These are phyloP conservation scores for Chrysolina haemoptera DNA, from an alignment of 2,888 invertebrate genomes.

Conservation along the genomic window DNA sequence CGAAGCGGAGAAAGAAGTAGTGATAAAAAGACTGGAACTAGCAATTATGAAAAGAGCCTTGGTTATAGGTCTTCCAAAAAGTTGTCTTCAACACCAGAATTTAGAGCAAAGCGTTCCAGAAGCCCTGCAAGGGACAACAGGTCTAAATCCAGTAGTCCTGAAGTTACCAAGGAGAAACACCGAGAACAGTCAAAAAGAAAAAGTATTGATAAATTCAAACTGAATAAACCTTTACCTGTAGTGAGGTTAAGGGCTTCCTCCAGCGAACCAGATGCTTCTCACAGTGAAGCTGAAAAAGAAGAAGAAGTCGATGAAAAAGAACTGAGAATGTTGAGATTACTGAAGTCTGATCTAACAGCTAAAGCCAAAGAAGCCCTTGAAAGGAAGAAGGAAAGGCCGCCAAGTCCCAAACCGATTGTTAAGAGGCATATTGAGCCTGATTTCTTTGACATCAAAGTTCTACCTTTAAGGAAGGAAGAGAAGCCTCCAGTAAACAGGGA, in stretches of 20 bases:
- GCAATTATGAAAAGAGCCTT: background rate
- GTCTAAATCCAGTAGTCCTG: conserved; percentile 36
- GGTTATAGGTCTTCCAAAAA: conserved; percentile 34
- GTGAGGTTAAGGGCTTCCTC: conserved; percentile 72
- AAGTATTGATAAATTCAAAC: conserved; percentile 53
- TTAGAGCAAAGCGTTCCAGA: conserved; percentile 33
- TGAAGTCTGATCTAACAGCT: conserved; percentile 77
- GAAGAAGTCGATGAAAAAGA: conserved; percentile 79
- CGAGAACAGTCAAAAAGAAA: conserved; percentile 32
- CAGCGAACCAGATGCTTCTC: conserved; percentile 73
- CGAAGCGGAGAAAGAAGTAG: conserved; percentile 36
- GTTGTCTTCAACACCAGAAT: conserved; percentile 42
- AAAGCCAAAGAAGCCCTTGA: conserved; percentile 82
- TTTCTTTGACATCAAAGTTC: conserved; percentile 65
- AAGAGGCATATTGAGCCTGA: conserved; percentile 60
- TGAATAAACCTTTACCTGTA: conserved; percentile 69
- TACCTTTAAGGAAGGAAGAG: conserved; percentile 60
- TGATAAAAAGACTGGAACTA: conserved; percentile 26
- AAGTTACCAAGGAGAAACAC: conserved; percentile 25
- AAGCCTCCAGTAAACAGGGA: conserved; percentile 54
- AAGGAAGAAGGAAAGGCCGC: conserved; percentile 69
- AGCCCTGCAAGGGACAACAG: conserved; percentile 27
- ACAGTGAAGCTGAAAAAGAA: conserved; percentile 66
- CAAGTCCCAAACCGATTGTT: conserved; percentile 49
- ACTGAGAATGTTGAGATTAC: conserved; percentile 77